Evolutionary conservation across 2,888 invertebrate genomes (phyloP).

Genomic region (Congeria kusceri): DNA sequence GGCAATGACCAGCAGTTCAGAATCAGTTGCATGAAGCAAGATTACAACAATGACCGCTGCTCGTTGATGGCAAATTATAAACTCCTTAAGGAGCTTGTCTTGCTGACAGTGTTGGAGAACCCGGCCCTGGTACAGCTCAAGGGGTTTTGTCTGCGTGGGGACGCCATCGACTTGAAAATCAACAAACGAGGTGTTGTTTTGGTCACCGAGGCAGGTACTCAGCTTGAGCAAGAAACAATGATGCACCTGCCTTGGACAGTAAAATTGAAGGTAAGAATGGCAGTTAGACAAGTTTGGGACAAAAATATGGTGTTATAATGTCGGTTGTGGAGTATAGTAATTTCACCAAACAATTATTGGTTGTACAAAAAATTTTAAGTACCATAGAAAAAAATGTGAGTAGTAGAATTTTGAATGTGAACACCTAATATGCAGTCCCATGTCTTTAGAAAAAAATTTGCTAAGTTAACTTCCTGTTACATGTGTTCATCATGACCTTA

Average conservation of each 20-base stretch:
- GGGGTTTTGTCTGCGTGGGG: constrained; percentile 80
- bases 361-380: too few relatives aligned
- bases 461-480: too few relatives aligned
- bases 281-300: not conserved
- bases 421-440: too few relatives aligned
- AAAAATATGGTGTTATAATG: too few relatives aligned
- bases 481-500: too few relatives aligned
- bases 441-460: too few relatives aligned
- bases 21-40: constrained; percentile 77
- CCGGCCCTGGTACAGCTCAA: constrained; percentile 69
- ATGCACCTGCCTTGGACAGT: constrained; percentile 47
- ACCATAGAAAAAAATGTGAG: too few relatives aligned
- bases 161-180: constrained; percentile 67
- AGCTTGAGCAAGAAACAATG: constrained; percentile 50
- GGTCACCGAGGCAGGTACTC: constrained; percentile 73
- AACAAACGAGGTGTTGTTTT: constrained; percentile 75
- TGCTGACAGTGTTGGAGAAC: constrained; percentile 69
- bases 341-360: too few relatives aligned
- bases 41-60: constrained; percentile 76
- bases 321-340: too few relatives aligned
- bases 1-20: constrained; percentile 73
- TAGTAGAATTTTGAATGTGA: too few relatives aligned
- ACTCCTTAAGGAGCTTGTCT: constrained; percentile 75
- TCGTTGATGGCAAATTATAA: constrained; percentile 76
- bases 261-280: constrained; percentile 67